Base-by-base conservation (phyloP, 1,140 invertebrate species). In the Carcinoscorpius rotundicauda region DNA sequence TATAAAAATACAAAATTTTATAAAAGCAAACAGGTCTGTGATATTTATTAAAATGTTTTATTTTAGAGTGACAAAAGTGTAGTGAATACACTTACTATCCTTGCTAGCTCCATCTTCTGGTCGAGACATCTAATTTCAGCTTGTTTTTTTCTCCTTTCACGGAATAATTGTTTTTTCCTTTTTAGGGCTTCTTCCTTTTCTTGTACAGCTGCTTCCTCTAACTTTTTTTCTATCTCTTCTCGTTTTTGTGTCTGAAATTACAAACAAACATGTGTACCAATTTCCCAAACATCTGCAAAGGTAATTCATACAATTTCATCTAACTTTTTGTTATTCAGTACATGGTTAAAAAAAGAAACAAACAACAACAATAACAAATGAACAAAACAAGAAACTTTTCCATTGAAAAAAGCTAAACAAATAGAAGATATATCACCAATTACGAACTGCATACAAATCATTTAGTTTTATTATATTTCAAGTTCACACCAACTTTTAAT, bases 151-250 rank as follows among this genome's bases (percentile, higher is more conserved):
- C 91, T 90, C 58, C 91, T 81, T 62, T 90, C 87, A 9, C 85
- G 81, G 76, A 95, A 94, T 56, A 97, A 76, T 68, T 90, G 86
- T 75, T 91, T 85, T 59, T 89, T 82, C 76, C 96, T 91, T 71
- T 86, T 85, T 73, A 86, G 86, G 51, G 95, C 79, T 72, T 88
- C 84, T 73, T 92, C 90, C 71, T 88, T 90, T 76, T 97, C 92
- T 74, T 86, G 82, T 62, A 87, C 82, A 58, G 90, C 89, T 73
- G 90, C 89, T 73, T 94, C 89, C 75, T 97, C 93, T 52, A 98
- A 83, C 77, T 95, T 93, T 66, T 89, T 86, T 76, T 97, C 94
- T 51, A 98, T 88, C 79, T 91, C 85, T 8, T 88, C 89, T 73
- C 87, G 82, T 76, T 88, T 89, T 68, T 88, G 83, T 73, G 88